A percentile compares a stretch with the other conserved stretches of the same genome.
These are phyloP conservation scores for Equus quagga DNA, from an alignment of 2,113 vertebrate genomes.

Conservation along the genomic window DNA sequence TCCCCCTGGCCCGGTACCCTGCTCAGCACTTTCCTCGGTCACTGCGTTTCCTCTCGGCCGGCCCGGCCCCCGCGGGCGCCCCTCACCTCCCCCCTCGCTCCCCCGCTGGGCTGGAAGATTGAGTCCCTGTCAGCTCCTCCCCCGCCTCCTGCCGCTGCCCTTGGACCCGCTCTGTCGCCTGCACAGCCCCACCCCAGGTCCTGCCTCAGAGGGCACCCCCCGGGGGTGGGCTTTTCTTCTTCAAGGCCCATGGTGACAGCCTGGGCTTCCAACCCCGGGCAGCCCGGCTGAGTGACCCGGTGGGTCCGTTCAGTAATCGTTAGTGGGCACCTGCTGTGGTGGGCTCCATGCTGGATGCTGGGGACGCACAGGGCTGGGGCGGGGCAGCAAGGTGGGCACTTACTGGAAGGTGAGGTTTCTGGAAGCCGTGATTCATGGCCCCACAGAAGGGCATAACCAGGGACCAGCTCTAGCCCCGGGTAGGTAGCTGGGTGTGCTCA, in stretches of 20 bases:
- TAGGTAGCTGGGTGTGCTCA: rapidly evolving
- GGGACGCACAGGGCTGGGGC: not conserved
- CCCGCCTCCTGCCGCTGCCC: not conserved
- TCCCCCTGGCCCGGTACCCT: constrained; percentile 17
- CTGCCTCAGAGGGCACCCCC: not conserved
- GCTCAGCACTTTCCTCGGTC: constrained; percentile 78
- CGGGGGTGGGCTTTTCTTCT: not conserved
- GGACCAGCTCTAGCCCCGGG: not conserved
- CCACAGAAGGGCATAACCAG: rapidly evolving
- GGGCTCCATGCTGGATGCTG: not conserved
- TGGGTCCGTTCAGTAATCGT: not conserved
- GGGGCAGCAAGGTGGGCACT: not conserved
- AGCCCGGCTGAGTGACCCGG: not conserved
- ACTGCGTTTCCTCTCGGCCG: not conserved
- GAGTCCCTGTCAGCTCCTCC: not conserved
- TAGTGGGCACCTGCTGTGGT: not conserved
- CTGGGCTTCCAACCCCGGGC: not conserved
- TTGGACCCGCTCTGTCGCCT: not conserved
- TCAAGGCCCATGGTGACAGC: not conserved
- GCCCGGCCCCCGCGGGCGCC: not conserved
- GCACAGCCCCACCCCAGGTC: not conserved
- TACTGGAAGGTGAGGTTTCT: not conserved
- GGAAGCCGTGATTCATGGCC: not conserved
- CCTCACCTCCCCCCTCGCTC: rapidly evolving
- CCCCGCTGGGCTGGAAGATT: not conserved